Percentiles rank a stretch among this genome's conserved stretches.
Conservation (phyloP, 2,797 vertebrate species). For the Labeo calbasu region DNA sequence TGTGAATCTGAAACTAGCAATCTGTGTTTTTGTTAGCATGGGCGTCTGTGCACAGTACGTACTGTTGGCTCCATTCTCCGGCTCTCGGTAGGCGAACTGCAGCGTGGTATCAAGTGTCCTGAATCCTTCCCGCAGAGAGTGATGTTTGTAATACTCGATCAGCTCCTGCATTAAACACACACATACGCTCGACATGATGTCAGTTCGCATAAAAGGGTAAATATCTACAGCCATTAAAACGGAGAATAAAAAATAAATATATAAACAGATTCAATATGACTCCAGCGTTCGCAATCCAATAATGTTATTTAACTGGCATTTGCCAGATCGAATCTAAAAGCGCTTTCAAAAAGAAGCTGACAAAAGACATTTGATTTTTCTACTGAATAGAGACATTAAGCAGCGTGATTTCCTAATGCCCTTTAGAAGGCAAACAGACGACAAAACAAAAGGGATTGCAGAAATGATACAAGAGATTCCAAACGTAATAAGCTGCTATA, state of each 20-base stretch:
- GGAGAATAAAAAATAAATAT: conserved; percentile 46
- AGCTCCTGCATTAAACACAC: conserved; percentile 82
- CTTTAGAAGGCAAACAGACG: conserved; percentile 52
- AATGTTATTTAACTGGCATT: conserved; percentile 61
- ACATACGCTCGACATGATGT: conserved; percentile 36
- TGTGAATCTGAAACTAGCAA: not conserved
- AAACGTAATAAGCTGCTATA: conserved; percentile 23
- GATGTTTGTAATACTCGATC: conserved; percentile 94
- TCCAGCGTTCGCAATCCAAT: conserved; percentile 55
- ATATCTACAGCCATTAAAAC: conserved; percentile 35
- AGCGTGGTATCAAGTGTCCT: conserved; percentile 94
- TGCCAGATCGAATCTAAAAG: conserved; percentile 61
- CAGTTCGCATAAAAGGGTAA: conserved; percentile 8
- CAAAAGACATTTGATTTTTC: conserved; percentile 51
- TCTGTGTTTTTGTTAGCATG: not conserved
- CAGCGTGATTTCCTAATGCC: conserved; percentile 38
- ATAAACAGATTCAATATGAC: conserved; percentile 51
- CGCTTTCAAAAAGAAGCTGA: conserved; percentile 50
- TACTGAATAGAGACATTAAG: conserved; percentile 41
- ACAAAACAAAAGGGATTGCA: conserved; percentile 46
- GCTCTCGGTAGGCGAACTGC: conserved; percentile 89
- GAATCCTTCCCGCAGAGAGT: conserved; percentile 95
- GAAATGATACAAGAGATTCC: conserved; percentile 43
- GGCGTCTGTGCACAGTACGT: conserved; percentile 69
- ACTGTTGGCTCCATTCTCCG: conserved; percentile 88